A percentile compares a stretch with the other conserved stretches of the same genome.
These are phyloP conservation scores for Epinotia brunnichana DNA, from an alignment of 2,888 invertebrate species.

Conservation along the genomic window DNA sequence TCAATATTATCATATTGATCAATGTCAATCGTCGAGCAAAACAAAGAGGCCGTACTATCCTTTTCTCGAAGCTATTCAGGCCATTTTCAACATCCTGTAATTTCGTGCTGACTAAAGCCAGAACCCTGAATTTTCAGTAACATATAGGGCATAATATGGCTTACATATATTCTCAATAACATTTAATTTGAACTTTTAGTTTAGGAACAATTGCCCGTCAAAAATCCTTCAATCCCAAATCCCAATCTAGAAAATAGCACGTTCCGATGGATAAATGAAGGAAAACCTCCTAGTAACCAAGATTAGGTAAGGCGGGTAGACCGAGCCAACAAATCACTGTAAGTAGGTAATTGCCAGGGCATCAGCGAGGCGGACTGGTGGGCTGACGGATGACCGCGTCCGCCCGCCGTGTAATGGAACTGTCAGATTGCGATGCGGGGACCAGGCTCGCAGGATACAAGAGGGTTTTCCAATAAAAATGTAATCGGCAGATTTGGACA, in stretches of 20 bases:
- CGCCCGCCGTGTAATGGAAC: conserved; percentile 65
- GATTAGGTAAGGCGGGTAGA: conserved; percentile 22
- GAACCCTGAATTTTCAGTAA: no score
- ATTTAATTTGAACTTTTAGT: no score
- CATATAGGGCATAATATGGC: no score
- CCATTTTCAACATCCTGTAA: no score
- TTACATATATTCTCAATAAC: no score
- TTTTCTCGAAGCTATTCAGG: no score
- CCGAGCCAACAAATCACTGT: conserved; percentile 42
- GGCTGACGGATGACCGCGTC: conserved; percentile 59
- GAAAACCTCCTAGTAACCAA: conserved; percentile 22
- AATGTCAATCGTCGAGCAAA: no score
- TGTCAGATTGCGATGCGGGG: conserved; percentile 55
- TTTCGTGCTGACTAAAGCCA: no score
- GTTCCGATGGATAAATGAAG: conserved; percentile 25
- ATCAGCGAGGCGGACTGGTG: conserved; percentile 51
- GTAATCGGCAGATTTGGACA: background rate
- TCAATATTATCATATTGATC: no score
- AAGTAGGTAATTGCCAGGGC: conserved; percentile 53
- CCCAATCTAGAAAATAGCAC: conserved; percentile 11
- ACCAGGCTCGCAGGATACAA: conserved; percentile 18
- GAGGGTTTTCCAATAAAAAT: conserved; percentile 3
- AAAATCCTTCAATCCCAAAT: no score
- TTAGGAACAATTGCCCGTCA: no score
- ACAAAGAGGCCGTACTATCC: no score